Evolutionary conservation across 2,113 vertebrate species (phyloP), one percentile per base, ranked within the genome.

Genomic region (Oplegnathus fasciatus): DNA sequence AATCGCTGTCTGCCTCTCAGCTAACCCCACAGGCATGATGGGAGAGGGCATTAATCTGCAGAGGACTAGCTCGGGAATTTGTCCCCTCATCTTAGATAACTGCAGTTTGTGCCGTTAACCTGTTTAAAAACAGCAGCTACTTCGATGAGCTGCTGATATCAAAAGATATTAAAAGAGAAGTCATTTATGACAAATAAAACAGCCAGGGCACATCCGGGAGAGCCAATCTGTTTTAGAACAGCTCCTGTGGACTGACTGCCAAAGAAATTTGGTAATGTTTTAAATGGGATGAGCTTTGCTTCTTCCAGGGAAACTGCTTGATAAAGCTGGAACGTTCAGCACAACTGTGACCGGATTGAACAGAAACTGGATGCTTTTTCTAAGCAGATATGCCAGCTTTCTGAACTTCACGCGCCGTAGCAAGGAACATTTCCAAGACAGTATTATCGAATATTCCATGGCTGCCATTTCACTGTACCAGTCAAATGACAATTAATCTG

Each of bases 1-100:
- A 93, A 93, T 91, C 89, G 67, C 86, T 82, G 50, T 86, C 83
- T 78, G 88, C 80, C 86, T 89, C 83, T 83, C 66, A 30, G 85
- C 82, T 78, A 76, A 88, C 89, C 84, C 87, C 81, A 50, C 48
- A 70, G 91, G 85, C 83, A 28, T 79, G 85, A 88, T 83, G 73
- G 82, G 74, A 90, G 80, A 77, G 69, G 86, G 85, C 78, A 66
- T 85, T 75, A 14, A 91, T 91, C 89, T 85, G 86, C 69, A 57
- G 73, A 76, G 76, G 85, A 80, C 76, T 6, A 57, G 60, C 58
- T 22, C 50, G 26, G 61, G 76, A 81, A 68, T 90, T 61, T 67
- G 78, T 60, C 76, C 78, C 54, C 61, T 77, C 50, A 9, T 75
- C 48, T 78, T 74, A 32, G 34, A 24, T 42, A 50, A 62, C 64